Base-by-base conservation (phyloP, 2,888 invertebrate genomes). In the Drosophila siamana region DNA sequence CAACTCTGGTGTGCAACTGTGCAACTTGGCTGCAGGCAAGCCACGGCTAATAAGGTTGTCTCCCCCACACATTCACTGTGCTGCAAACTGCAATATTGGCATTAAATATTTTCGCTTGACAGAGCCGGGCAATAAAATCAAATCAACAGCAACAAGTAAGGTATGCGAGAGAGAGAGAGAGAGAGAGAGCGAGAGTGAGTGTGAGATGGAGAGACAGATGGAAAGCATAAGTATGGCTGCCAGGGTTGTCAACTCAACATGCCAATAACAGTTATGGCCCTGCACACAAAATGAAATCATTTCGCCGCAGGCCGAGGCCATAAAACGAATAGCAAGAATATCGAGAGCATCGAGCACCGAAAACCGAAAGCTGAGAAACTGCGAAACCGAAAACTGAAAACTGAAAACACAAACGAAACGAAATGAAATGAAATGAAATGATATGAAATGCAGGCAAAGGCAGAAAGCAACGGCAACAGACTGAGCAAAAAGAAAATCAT, bases 401-500 rank as follows among this genome's bases (percentile, higher is more conserved):
- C 19, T 19, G 19, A 19, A 19, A 19, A 2, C 19, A 19, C 19
- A 19, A 19, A 19, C 19, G 19, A 19, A 19, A 2, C 3, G 19
- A 1, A 19, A 19, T 3, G 19, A 19, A 19, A n/a, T n/a, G n/a
- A n/a, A n/a, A n/a, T n/a, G n/a, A 19, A 19, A 19, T 3, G 19
- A 19, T 2, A 2, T 19, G 19, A 1, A 19, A 19, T 3, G 19
- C 1, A 19, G 19, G 36, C 56, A 57, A 57, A 38, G 47, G 60
- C n/a, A n/a, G 54, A 36, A 16, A 6, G 6, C 30, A 54, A 52
- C 11, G 38, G 60, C 50, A 66, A 61, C n/a, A n/a, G n/a, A n/a
- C n/a, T n/a, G n/a, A n/a, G 62, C 62, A 78, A 73, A 76, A 80
- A 4, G 33, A 33, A 81, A 70, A 81, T 81, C 70, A 84, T 80